phyloP scores from a whole-genome alignment of 1,140 invertebrate genomes.

The Pseudomyrmex flavicornis region DNA sequence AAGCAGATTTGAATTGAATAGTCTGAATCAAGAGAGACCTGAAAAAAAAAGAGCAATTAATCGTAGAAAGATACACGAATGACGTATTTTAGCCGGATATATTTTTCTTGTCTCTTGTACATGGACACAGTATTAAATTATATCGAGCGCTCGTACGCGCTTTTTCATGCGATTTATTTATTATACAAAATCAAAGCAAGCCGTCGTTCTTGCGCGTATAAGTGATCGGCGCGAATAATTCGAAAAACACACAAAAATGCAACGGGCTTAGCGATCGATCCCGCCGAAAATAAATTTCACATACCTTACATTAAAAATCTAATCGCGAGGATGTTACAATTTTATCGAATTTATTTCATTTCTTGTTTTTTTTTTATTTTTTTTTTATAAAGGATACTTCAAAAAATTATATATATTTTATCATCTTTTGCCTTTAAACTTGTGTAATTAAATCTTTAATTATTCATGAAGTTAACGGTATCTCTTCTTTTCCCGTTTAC shows the following conservation, averaged over 20 bases:
- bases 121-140: constrained; percentile 52
- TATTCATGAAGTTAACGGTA: too few relatives aligned
- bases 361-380: not conserved
- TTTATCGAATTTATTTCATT: not conserved
- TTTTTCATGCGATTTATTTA: constrained; percentile 39
- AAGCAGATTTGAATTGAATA: not conserved
- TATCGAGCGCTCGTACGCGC: not conserved
- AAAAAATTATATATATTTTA: too few relatives aligned
- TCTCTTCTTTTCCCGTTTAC: not conserved
- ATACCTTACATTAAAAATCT: constrained; percentile 12
- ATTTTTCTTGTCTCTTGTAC: constrained; percentile 42
- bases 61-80: constrained; percentile 24
- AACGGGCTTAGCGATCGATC: constrained; percentile 15
- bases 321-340: not conserved
- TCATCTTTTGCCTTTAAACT: too few relatives aligned
- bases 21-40: not conserved
- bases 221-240: not conserved
- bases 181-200: constrained; percentile 5
- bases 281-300: not conserved
- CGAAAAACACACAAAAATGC: constrained; percentile 10
- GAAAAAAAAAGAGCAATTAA: constrained; percentile 10
- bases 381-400: not conserved
- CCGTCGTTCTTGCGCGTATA: not conserved
- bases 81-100: constrained; percentile 19
- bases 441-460: too few relatives aligned